Evolutionary conservation across 2,113 vertebrate species (phyloP), one percentile per base, ranked within the genome.

Genomic region (Octodon degus): DNA sequence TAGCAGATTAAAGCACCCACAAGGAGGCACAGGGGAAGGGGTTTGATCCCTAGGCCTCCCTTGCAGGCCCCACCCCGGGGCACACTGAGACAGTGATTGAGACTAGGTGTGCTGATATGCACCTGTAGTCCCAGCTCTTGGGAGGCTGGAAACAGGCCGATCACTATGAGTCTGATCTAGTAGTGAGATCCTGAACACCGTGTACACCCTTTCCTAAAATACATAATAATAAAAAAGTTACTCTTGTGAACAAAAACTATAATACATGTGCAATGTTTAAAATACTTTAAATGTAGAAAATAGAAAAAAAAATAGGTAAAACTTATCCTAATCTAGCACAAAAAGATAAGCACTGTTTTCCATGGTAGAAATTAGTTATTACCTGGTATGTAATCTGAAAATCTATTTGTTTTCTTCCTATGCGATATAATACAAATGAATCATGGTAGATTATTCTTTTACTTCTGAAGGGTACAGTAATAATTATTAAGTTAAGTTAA

Each of bases 281-380:
- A 65, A 70, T 84, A 91, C 87, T 82, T 65, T 76, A 93, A 68
- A 87, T 37, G 24, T 30, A 47, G 12, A 94, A 74, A 87, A 47
- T 32, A 87, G 7, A 8, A 50, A 32, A 80, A 50, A 4, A 27
- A 47, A 32, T 25, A 55, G 55, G 77, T 74, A 58, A 89, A 84
- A 47, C 6, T 82, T 86, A 47, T 14, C 22, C 27, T 93, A 89
- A 85, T 27, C 10, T 0, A n/a, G 34, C 34, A 43, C 32, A 65
- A 22, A 84, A 63, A 94, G 19, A 63, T 60, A 47, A 88, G 74
- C 43, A 79, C 13, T 70, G 27, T n/a, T 62, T 40, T 91, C 79
- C 27, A 47, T 58, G 40, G 20, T 70, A 53, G 37, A 84, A 27
- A 70, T 34, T 40, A 72, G 0, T 11, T 63, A 3, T 24, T 5